Evolutionary conservation across 2,888 invertebrate genomes (phyloP).

Genomic region (Archaeoteleia sp.): DNA sequence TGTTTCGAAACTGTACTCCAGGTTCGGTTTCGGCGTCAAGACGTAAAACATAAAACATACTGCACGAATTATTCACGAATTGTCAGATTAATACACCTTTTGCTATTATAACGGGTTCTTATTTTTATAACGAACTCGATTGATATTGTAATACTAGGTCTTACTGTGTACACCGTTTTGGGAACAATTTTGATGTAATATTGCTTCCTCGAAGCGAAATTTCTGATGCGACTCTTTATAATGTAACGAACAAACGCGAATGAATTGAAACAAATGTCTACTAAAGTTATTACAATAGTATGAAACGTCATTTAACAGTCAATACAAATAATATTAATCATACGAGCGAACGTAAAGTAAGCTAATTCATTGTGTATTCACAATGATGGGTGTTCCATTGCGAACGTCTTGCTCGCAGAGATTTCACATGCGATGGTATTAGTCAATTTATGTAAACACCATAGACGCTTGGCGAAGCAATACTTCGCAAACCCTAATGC

Average conservation of each 20-base stretch:
- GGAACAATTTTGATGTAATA: conserved; percentile 4
- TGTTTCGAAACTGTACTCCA: conserved; percentile 71
- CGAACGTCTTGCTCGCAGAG: conserved; percentile 26
- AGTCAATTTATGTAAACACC: conserved; percentile 69
- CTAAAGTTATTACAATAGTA: conserved; percentile 10
- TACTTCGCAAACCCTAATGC: conserved; percentile 58
- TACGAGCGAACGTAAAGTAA: conserved; percentile 51
- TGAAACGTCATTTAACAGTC: conserved; percentile 38
- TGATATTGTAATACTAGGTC: conserved; percentile 9
- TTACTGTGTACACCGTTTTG: conserved; percentile 4
- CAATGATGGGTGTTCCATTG: conserved; percentile 34
- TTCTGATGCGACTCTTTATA: conserved; percentile 14
- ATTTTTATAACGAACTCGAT: neutral
- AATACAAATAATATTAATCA: conserved; percentile 18
- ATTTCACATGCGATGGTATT: conserved; percentile 57
- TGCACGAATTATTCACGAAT: conserved; percentile 16
- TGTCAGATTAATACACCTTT: conserved; percentile 32
- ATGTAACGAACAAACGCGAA: conserved; percentile 2
- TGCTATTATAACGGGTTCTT: conserved; percentile 17
- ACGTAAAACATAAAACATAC: conserved; percentile 42
- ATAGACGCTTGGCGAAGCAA: conserved; percentile 64
- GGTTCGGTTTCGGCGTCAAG: conserved; percentile 65
- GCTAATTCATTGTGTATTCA: conserved; percentile 40
- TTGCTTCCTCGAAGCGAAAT: conserved; percentile 1
- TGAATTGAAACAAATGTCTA: conserved; percentile 11